Evolutionary conservation across 37 sponge, comb jelly and placozoan species (phyloP).

Genomic region (Hormiphora californensis): DNA sequence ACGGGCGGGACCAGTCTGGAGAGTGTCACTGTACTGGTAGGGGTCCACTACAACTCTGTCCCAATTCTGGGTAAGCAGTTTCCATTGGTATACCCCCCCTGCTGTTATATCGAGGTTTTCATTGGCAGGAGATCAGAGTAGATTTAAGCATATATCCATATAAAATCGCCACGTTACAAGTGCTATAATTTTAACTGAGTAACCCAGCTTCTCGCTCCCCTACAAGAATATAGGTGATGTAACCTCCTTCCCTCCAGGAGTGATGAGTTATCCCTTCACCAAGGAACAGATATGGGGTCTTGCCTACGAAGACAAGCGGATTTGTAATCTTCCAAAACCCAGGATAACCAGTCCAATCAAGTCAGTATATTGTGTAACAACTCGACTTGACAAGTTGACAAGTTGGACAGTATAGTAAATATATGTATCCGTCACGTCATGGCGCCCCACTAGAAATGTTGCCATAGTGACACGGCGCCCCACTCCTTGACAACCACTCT

Average conservation of each 20-base stretch:
- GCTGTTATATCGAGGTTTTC: too few species aligned
- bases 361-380: neutral
- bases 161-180: too few species aligned
- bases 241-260: neutral
- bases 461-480: too few species aligned
- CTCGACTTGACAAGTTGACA: neutral
- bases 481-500: too few species aligned
- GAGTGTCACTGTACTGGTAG: slow-evolving; percentile 9
- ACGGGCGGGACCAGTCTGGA: neutral
- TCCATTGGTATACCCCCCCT: neutral
- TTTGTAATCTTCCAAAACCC: neutral
- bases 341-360: neutral
- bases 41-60: neutral
- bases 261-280: slow-evolving; percentile 1
- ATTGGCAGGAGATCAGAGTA: too few species aligned
- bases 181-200: too few species aligned
- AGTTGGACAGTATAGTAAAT: neutral
- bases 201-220: too few species aligned
- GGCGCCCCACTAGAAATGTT: too few species aligned
- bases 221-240: too few species aligned
- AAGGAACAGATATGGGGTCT: slow-evolving; percentile 10
- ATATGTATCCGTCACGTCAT: too few species aligned
- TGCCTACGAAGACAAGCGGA: neutral
- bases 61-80: neutral
- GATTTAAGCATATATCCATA: too few species aligned